Base-by-base conservation (phyloP, 2,888 invertebrate species). In the Tipula vernalis region DNA sequence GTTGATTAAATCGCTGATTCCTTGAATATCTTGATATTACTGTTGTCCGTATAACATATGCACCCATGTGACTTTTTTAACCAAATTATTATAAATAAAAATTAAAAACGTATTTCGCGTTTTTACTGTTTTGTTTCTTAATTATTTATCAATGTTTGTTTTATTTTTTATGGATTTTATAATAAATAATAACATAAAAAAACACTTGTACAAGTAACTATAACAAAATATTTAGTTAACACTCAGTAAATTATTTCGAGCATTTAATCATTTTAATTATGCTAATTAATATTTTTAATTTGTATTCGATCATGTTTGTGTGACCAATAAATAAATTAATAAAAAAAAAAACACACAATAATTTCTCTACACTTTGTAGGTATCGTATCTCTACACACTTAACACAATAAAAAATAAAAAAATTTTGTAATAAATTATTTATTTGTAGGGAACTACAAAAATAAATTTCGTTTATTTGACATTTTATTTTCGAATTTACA, bases 21-120 rank as follows among this genome's bases (percentile, higher is more conserved):
- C n/a, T 39, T 84, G 84, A 84, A 84, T 84, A 41, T 41, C 84
- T n/a, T 39, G 84, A 39, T n/a, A 84, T 39, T 39, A 84, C 84
- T 84, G 84, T 84, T 84, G 84, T 39, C 41, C 84, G 36, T 39
- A 84, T 84, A 84, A 84, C 84, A 84, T n/a, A 36, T 39, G 84
- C 84, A 84, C 84, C 84, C 84, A 84, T 84, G 84, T 84, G 84
- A 84, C 71, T 71, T 71, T 71, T 28, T 18, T 71, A 28, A 28
- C 71, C 71, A 18, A 71, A 28, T 51, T n/a, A 39, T 84, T 84
- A 39, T 3, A 39, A 84, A 84, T n/a, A 84, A n/a, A 84, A 84
- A 83, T 8, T 36, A 5, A 3, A 83, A 12, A 83, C 51, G 71
- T 3, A 28, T 12, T 71, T 28, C 28, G 71, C 71, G 8, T 18